phyloP scores from a whole-genome alignment of 2,113 vertebrate species.

The Ovibos moschatus region DNA sequence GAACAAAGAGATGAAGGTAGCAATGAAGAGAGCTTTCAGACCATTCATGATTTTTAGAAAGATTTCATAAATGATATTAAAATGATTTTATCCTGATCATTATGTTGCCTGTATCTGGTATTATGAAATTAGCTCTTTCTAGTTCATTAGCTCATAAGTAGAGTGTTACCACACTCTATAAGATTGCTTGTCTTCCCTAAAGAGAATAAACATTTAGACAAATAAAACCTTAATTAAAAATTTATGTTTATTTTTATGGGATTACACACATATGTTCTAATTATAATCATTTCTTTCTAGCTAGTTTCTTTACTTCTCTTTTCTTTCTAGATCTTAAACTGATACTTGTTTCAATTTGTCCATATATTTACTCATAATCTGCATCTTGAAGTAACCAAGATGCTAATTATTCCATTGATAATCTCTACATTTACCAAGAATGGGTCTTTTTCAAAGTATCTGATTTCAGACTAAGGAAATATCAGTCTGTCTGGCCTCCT shows the following conservation, averaged over 20 bases:
- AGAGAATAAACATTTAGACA: not conserved
- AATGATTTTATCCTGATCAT: not conserved
- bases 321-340: not conserved
- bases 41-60: not conserved
- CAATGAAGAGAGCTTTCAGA: slow-evolving; percentile 41
- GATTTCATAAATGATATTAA: slow-evolving; percentile 34
- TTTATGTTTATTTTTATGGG: not conserved
- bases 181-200: not conserved
- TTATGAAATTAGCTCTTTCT: not conserved
- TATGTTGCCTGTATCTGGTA: not conserved
- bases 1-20: slow-evolving; percentile 57
- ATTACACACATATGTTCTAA: not conserved
- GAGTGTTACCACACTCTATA: not conserved
- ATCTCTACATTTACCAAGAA: not conserved
- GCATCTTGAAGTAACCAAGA: not conserved
- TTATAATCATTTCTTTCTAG: not conserved
- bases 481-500: too few relatives aligned
- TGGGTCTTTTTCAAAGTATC: not conserved
- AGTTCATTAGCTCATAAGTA: not conserved
- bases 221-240: not conserved
- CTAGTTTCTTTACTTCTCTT: not conserved
- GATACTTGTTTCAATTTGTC: not conserved
- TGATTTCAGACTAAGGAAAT: not conserved
- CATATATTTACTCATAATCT: not conserved
- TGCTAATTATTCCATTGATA: not conserved